Base-by-base conservation (phyloP, 64 coral and sea anemone genomes). In the Porites lutea region DNA sequence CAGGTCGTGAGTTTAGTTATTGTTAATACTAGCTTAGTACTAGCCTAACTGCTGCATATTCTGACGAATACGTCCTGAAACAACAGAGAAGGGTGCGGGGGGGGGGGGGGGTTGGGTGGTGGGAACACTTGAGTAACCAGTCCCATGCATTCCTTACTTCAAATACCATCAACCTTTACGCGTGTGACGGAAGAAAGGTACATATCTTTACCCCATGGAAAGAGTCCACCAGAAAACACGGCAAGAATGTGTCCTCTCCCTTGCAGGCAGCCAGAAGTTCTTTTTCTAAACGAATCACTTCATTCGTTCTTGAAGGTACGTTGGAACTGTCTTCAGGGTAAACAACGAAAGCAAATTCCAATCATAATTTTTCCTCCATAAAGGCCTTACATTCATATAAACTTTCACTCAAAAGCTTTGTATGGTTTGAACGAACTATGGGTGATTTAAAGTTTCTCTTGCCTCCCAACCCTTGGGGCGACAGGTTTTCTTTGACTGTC, bases 291-390 rank as follows among this genome's bases (percentile, higher is more conserved):
- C 65, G 65, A 68, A 68, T 68, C 12, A 68, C 65, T 68, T 68
- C 65, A 20, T 68, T 68, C 8, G 65, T 68, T 68, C 65, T 14
- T 15, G 65, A 68, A 68, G 65, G 65, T 68, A 68, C 3, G 65
- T 68, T 68, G 2, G 65, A 68, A 6, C 65, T 68, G 65, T 6
- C 65, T 68, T 68, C 14, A 68, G 16, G 65, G 14, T 68, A 68
- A 68, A 68, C 65, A 68, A 68, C 65, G 65, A 68, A 68, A 68
- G 65, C 65, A 68, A 4, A 68, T 68, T 68, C 65, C 65, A 68
- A 20, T 68, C 65, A 68, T 68, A 15, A 68, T 68, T 68, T 68
- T 68, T 68, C 65, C 16, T 68, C 65, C 65, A 68, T 68, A 68
- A 68, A 68, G 65, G 14, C 65, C 65, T 68, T 68, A 68, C 65